Percentiles rank a stretch among this genome's conserved stretches.
Conservation (phyloP, 2,797 vertebrate genomes). For the Pangasius mekongensis region DNA sequence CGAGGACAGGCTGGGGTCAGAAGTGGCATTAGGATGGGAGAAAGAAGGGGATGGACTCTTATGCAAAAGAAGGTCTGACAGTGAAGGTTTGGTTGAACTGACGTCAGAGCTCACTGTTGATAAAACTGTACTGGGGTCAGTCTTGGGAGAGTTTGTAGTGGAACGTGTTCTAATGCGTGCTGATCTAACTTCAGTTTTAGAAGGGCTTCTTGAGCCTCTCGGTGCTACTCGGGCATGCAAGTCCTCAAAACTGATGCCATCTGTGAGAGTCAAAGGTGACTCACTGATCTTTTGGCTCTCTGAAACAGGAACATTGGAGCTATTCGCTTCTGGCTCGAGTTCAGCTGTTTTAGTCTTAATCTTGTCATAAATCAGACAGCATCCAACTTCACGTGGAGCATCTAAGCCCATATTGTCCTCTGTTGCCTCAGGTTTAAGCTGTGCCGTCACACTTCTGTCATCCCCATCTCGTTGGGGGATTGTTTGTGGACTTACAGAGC, state of each 20-base stretch:
- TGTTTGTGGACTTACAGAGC: slow-evolving; percentile 41
- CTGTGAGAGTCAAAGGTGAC: not conserved
- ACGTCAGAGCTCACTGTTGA: slow-evolving; percentile 7
- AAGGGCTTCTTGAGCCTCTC: slow-evolving; percentile 60
- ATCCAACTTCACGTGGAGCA: slow-evolving; percentile 7
- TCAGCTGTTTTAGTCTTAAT: slow-evolving; percentile 31
- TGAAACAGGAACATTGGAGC: not conserved
- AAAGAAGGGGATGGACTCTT: slow-evolving; percentile 72
- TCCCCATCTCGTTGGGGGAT: not conserved
- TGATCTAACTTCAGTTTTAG: slow-evolving; percentile 53
- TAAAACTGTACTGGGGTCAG: not conserved
- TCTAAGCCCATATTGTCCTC: slow-evolving; percentile 12
- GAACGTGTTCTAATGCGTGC: slow-evolving; percentile 53
- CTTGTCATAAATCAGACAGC: slow-evolving; percentile 25
- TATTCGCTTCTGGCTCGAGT: not conserved
- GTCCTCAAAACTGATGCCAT: slow-evolving; percentile 69
- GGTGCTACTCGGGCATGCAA: slow-evolving; percentile 76
- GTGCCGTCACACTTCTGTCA: slow-evolving; percentile 11
- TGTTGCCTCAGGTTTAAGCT: slow-evolving; percentile 23
- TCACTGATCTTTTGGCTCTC: slow-evolving; percentile 12
- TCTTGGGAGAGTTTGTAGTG: slow-evolving; percentile 44
- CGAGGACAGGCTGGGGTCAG: slow-evolving; percentile 62
- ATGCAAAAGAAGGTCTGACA: slow-evolving; percentile 68
- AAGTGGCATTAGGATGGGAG: slow-evolving; percentile 61
- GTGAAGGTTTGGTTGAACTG: slow-evolving; percentile 5